phyloP scores from a whole-genome alignment of 2,888 invertebrate species.

The Cordilura impudica region DNA sequence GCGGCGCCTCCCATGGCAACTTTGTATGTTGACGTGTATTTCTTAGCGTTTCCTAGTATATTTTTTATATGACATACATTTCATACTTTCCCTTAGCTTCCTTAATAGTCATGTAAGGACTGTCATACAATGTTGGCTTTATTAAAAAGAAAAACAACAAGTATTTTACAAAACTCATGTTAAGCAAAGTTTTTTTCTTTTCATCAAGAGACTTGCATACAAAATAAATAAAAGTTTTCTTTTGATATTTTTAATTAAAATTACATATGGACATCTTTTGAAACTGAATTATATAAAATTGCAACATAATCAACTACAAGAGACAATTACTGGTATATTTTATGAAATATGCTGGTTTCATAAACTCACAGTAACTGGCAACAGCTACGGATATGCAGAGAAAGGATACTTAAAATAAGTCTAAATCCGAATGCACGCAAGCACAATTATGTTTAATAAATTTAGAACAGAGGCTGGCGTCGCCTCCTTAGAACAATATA shows the following conservation, averaged over 20 bases:
- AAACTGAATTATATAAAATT: neutral
- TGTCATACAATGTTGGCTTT: neutral
- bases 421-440: neutral
- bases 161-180: neutral
- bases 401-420: conserved; percentile 7
- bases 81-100: neutral
- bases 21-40: too few species aligned
- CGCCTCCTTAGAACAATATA: neutral
- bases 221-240: neutral
- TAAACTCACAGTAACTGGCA: neutral
- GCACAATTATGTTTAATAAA: neutral
- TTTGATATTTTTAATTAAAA: neutral
- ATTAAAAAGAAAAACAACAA: neutral
- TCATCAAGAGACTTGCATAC: neutral
- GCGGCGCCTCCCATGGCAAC: too few species aligned
- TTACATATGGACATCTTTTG: neutral
- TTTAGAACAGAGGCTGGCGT: neutral
- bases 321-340: conserved; percentile 1
- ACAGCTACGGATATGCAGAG: conserved; percentile 46
- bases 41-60: too few species aligned
- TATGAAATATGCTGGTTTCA: neutral
- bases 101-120: neutral
- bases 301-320: neutral
- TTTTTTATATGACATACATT: neutral
- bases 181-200: neutral